Evolutionary conservation across 2,113 vertebrate genomes (phyloP), one percentile per base, ranked within the genome.

Genomic region (Corydoras sp.): DNA sequence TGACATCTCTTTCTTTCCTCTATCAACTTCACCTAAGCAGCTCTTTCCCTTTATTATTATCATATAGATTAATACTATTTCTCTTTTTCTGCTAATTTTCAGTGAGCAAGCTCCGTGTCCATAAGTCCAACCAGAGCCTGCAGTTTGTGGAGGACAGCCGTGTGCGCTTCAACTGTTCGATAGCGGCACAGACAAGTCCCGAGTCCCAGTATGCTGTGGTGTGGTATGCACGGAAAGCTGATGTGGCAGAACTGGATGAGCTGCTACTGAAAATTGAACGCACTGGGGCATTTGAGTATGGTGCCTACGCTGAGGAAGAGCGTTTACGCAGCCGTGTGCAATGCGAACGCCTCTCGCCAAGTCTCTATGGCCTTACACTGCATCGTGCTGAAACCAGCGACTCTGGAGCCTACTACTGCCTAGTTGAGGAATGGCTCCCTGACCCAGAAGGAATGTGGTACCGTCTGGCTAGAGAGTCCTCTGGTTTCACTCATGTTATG

Each of bases 351-450:
- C 90, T 92, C 0, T 91, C 92, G 0, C 90, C 92, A 0, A 92
- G 92, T 0, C 91, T 94, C 53, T 97, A 96, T 63, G 93, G 90
- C 77, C 92, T 98, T 71, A 98, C 94, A 0, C 88, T 98, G 69
- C 94, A 95, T 85, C 88, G 90, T n/a, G 93, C 95, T 0, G 93
- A 95, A 81, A 88, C 88, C 78, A 90, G 91, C 0, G 96, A 98
- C 81, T 96, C 94, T 0, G 96, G 95, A 70, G 93, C 92, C 58
- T 98, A 99, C 87, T 98, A 97, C 85, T 98, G 96, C 86, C 90
- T 94, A 0, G 96, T 99, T 87, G 94, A 99, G 80, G 96, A 98
- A 84, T 98, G 96, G 96, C 88, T 98, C 58, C 91, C 88, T 0
- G 92, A 95, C 81, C 94, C 95, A 3, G 82, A 91, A 0, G 91